phyloP scores from a whole-genome alignment of 2,113 vertebrate genomes.

The Thalassoma bifasciatum region DNA sequence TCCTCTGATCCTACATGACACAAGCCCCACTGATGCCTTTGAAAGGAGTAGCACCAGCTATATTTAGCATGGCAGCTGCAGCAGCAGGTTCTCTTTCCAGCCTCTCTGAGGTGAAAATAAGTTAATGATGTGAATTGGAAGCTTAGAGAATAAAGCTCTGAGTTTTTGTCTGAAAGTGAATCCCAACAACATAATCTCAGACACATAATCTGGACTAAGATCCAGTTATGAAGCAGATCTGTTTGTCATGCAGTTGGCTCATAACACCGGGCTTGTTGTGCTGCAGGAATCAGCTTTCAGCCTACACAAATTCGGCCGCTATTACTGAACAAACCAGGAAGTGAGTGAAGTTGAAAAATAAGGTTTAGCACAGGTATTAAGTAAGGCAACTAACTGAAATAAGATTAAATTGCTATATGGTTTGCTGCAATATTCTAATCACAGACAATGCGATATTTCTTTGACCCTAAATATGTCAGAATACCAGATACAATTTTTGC shows the following conservation, averaged over 20 bases:
- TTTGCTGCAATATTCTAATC: no score
- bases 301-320: not conserved
- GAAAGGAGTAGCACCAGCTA: conserved; percentile 61
- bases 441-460: no score
- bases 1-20: conserved; percentile 64
- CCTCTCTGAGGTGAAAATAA: conserved; percentile 14
- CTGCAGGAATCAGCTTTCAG: not conserved
- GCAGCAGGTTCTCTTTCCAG: conserved; percentile 40
- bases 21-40: conserved; percentile 59
- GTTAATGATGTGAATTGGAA: conserved; percentile 34
- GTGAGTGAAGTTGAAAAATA: not conserved
- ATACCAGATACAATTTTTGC: no score
- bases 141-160: not conserved
- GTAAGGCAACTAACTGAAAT: no score
- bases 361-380: no score
- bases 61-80: conserved; percentile 72
- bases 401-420: no score
- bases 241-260: conserved; percentile 2
- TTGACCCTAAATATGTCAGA: no score
- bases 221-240: not conserved
- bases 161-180: conserved; percentile 6
- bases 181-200: conserved; percentile 11
- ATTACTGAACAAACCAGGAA: not conserved
- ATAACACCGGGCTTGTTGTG: not conserved
- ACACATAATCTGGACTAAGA: not conserved